These are phyloP conservation scores for Clarias gariepinus DNA, from an alignment of 2,113 vertebrate genomes.

Conservation along the genomic window DNA sequence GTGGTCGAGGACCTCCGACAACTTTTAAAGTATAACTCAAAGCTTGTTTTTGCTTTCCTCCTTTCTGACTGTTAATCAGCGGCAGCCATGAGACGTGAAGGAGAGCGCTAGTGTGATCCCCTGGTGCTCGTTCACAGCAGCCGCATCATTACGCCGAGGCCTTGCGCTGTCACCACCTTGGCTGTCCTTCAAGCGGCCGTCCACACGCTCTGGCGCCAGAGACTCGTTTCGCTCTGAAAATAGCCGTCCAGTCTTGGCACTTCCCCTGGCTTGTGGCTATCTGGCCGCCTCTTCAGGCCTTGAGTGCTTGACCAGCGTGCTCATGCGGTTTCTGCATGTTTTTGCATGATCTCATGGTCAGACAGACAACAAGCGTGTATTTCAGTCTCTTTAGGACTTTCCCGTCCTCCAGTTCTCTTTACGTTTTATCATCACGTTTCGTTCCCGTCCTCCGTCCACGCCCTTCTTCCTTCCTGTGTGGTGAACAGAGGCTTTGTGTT, in stretches of 20 bases:
- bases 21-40: conserved; percentile 9
- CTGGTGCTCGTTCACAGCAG: background rate
- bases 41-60: background rate
- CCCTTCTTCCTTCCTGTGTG: conserved; percentile 5
- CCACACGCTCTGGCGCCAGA: conserved; percentile 36
- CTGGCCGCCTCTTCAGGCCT: conserved; percentile 17
- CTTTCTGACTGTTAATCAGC: conserved; percentile 17
- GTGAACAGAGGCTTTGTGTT: conserved; percentile 50
- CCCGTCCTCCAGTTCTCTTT: conserved; percentile 37
- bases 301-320: conserved; percentile 18
- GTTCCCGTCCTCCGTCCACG: background rate
- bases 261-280: conserved; percentile 32
- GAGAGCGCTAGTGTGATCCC: background rate
- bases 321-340: conserved; percentile 19
- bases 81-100: background rate
- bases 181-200: conserved; percentile 9
- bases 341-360: conserved; percentile 44
- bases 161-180: conserved; percentile 9
- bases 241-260: conserved; percentile 28
- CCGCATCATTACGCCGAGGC: background rate
- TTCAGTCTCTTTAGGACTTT: conserved; percentile 41
- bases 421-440: background rate
- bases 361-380: conserved; percentile 14
- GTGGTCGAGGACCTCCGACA: conserved; percentile 43
- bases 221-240: conserved; percentile 45